Percentiles rank a stretch among this genome's conserved stretches.
Conservation (phyloP, 1,140 invertebrate species). For the Augochlora pura region DNA sequence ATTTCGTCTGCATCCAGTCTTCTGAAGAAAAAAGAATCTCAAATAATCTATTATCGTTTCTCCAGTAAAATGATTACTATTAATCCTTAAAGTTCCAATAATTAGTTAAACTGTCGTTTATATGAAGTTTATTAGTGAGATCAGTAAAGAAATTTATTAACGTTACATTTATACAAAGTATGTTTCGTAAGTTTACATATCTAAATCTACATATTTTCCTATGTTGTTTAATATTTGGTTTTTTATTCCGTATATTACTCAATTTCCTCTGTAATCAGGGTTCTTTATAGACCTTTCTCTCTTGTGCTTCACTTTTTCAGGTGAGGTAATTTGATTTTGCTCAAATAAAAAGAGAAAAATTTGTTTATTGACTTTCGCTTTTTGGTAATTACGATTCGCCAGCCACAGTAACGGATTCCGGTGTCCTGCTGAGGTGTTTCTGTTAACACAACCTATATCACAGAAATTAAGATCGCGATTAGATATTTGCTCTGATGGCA, state of each 20-base stretch:
- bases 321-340: constrained; percentile 80
- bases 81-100: constrained; percentile 54
- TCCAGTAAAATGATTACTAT: constrained; percentile 58
- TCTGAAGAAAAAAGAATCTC: constrained; percentile 66
- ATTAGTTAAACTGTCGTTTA: constrained; percentile 54
- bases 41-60: constrained; percentile 59
- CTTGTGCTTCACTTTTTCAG: constrained; percentile 70
- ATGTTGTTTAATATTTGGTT: constrained; percentile 76
- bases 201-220: constrained; percentile 67
- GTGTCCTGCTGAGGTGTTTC: constrained; percentile 45
- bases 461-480: constrained; percentile 20
- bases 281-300: constrained; percentile 41
- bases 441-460: constrained; percentile 53
- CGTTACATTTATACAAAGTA: constrained; percentile 75
- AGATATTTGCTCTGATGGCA: not conserved
- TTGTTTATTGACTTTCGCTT: constrained; percentile 79
- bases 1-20: constrained; percentile 64
- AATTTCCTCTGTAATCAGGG: constrained; percentile 24
- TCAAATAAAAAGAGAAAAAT: constrained; percentile 78
- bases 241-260: constrained; percentile 71
- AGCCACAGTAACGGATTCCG: constrained; percentile 53
- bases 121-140: constrained; percentile 70
- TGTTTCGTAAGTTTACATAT: constrained; percentile 61
- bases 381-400: constrained; percentile 67
- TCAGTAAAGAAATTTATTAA: constrained; percentile 73